Percentiles rank a stretch among this genome's conserved stretches.
These are phyloP conservation scores for Temnothorax ravouxi DNA, from an alignment of 2,888 invertebrate species.

Conservation along the genomic window DNA sequence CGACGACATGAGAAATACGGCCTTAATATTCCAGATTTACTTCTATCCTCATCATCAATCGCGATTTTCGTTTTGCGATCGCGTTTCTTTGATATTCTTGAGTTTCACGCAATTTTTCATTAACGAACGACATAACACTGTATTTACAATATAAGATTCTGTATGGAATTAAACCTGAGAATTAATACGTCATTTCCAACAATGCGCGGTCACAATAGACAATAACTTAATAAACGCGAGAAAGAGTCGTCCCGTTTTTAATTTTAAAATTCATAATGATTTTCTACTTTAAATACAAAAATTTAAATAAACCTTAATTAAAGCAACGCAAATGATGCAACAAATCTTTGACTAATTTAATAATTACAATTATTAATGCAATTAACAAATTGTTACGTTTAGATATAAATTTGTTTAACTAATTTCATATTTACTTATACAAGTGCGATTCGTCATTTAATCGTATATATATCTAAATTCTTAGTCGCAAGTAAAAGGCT, in stretches of 20 bases:
- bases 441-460: background rate
- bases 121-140: background rate
- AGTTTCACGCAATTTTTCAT: background rate
- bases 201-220: background rate
- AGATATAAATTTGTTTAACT: background rate
- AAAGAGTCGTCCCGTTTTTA: background rate
- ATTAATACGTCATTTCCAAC: background rate
- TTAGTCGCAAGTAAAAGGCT: background rate
- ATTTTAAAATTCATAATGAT: background rate
- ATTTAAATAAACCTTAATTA: slow-evolving; percentile 4
- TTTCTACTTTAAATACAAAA: background rate
- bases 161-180: background rate
- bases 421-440: background rate
- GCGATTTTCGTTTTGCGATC: slow-evolving; percentile 17
- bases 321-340: background rate
- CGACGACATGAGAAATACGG: slow-evolving; percentile 59
- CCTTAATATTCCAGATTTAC: slow-evolving; percentile 36
- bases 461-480: background rate
- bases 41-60: background rate
- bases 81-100: background rate
- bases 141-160: background rate
- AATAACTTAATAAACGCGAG: background rate
- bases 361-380: too few species aligned
- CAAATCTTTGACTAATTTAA: background rate
- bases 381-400: background rate